Evolutionary conservation across 23 tunicate genomes (phyloP), one percentile per base, ranked within the genome.

Genomic region (Clavelina lepadiformis): DNA sequence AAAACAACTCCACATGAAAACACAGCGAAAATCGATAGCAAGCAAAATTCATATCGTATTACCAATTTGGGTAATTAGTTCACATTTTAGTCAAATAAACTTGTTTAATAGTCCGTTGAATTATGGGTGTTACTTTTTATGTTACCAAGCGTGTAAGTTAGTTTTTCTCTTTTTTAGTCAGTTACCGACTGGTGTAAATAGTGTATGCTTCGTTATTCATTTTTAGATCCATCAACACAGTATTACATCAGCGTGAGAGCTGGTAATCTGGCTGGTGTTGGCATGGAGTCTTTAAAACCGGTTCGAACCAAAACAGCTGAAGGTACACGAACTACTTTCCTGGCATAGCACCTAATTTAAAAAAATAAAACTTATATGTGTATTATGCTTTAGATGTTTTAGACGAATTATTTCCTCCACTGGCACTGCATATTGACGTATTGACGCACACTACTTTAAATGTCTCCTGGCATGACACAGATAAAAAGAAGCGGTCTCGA

Each of bases 331-430:
- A 60, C n/a, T n/a, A n/a, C n/a, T n/a, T n/a, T n/a, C n/a, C n/a
- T n/a, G n/a, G n/a, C 22, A 6, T 54, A 25, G 22, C 22, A 56
- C 6, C n/a, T n/a, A n/a, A n/a, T n/a, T n/a, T n/a, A n/a, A n/a
- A n/a, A n/a, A n/a, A n/a, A n/a, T n/a, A n/a, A n/a, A n/a, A n/a
- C n/a, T n/a, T n/a, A n/a, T n/a, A n/a, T 41, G 49, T 41, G 11
- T 11, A 41, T 15, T 41, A 11, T 19, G 5, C 11, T n/a, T 28
- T 63, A 74, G 80, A 61, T 29, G 35, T 3, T 1, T 35, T 53
- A 37, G 85, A 71, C 15, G 78, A 80, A 26, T 67, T 73, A 25
- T 82, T 31, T 67, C 89, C 89, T 27, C 89, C 89, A 21, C 74
- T 82, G 2, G 89, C 73, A 20, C 68, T 82, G 26, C 68, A 69